Evolutionary conservation across 2,797 vertebrate genomes (phyloP).

Genomic region (Liasis olivaceus): DNA sequence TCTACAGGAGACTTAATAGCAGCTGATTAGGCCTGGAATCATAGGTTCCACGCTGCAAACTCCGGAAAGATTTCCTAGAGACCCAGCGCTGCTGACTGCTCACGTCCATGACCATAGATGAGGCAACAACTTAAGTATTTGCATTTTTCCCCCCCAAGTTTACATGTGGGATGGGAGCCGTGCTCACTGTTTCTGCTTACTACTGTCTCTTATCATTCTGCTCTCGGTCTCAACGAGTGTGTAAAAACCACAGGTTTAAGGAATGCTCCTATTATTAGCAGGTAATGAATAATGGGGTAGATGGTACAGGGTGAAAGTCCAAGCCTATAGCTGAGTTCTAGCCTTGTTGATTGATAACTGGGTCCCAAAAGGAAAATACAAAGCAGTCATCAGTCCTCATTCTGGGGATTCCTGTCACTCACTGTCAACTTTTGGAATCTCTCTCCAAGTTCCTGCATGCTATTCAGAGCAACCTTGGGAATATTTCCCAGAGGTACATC

Average conservation of each 20-base stretch:
- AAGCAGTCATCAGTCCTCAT: neutral
- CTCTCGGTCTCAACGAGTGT: neutral
- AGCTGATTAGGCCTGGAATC: neutral
- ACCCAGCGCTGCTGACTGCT: too few species aligned
- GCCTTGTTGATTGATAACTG: neutral
- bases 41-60: neutral
- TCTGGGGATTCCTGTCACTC: neutral
- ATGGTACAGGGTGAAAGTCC: neutral
- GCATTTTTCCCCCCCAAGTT: neutral
- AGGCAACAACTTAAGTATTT: neutral
- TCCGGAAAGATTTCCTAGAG: neutral
- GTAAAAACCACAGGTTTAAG: neutral
- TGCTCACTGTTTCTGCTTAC: neutral
- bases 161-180: too few species aligned
- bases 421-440: neutral
- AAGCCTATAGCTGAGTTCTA: neutral
- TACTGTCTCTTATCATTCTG: neutral
- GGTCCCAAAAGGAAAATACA: neutral
- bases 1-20: neutral
- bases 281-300: neutral
- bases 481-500: neutral
- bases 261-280: neutral
- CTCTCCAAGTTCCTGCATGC: neutral
- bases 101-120: too few species aligned
- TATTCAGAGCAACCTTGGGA: conserved; percentile 8